Base-by-base conservation (phyloP, 2,888 invertebrate species). In the Melieria picta region DNA sequence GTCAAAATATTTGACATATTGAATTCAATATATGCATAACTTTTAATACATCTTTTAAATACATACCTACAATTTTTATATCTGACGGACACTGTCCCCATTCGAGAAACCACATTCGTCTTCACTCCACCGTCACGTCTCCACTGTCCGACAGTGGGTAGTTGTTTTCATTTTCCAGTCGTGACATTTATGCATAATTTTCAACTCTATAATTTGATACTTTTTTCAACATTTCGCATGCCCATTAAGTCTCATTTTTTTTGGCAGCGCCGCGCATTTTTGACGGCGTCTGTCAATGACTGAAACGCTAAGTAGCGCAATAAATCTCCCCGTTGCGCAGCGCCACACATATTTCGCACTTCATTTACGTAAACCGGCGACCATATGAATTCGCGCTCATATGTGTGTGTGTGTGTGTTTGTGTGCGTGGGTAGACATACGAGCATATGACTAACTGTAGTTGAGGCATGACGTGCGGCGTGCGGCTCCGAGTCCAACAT, bases 291-390 rank as follows among this genome's bases (percentile, higher is more conserved):
- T 65, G 65, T 64, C 63, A 61, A 61, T 57, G 57, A 10, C 3
- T 11, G 13, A 30, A 57, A 57, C 30, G 13, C 47, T 62, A 11
- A 62, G 46, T 62, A 9, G n/a, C 6, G 13, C 7, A 46, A 48
- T 48, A 62, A 47, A 48, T 48, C 48, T 62, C 47, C 6, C 7
- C 4, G 11, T 48, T 42, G 56, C 48, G 42, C 42, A n/a, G 30
- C 30, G 30, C 30, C 30, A 30, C 30, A 30, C 30, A 30, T 2
- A 30, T 30, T 72, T 70, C 66, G 16, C 67, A 73, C 70, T 70
- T 70, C 56, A 73, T 70, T 63, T 60, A 58, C 69, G 63, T 57
- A 73, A 67, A 30, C 42, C n/a, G 64, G 60, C 57, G n/a, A n/a
- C 30, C 30, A 11, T 42, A 58, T 57, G 48, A 58, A 66, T 47